Base-by-base conservation (phyloP, 1,140 invertebrate genomes). In the Patella vulgata region DNA sequence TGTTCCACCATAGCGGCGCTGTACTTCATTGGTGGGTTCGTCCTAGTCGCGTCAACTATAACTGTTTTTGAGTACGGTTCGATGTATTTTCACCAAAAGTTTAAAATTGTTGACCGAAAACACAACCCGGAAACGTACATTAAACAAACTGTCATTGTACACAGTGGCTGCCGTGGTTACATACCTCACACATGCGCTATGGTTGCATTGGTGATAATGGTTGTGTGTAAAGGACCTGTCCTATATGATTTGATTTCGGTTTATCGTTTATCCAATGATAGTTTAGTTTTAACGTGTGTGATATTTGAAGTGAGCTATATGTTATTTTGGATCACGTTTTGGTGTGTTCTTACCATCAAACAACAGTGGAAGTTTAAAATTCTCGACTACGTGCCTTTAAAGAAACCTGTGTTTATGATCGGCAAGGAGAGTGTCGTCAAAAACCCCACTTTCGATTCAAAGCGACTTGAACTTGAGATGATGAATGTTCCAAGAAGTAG, bases 301-400 rank as follows among this genome's bases (percentile, higher is more conserved):
- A 59, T 80, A 27, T 43, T 73, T 19, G 78, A 78, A 44, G 78
- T 77, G 8, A 58, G 57, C 27, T 76, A 77, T 51, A 69, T 80
- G 70, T 62, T 78, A 9, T 56, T 68, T 30, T 80, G 78, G 78
- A 67, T 80, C 31, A 59, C 63, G 14, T 57, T 80, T 2, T 80
- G 78, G 78, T 78, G 74, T 36, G 64, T 70, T 14, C 52, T 80
- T 3, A 80, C 78, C 2, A 48, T 80, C 27, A 78, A 78, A 58
- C 78, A 80, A 48, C 59, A 68, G 40, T 78, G 78, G 78, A 65
- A 74, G 57, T 80, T 80, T 50, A 60, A 71, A 48, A 75, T 78
- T 44, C 60, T 77, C 21, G 75, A 77, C 46, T 77, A 75, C 54
- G 68, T 77, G 39, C 67, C 75, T n/a, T 58, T 74, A 21, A 61